phyloP scores from a whole-genome alignment of 2,113 vertebrate genomes.

The Sander lucioperca region DNA sequence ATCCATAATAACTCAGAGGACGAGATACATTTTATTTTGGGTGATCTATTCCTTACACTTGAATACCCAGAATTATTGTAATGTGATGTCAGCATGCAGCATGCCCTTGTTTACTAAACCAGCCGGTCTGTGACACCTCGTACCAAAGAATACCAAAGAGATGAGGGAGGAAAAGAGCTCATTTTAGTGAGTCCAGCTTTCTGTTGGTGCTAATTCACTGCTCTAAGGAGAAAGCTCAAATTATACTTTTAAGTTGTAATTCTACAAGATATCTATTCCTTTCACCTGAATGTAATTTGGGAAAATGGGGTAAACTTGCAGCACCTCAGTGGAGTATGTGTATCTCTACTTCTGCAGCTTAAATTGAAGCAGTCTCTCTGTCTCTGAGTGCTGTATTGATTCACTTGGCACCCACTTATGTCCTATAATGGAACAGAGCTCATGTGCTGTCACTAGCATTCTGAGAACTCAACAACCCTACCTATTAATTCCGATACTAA shows the following conservation, averaged over 20 bases:
- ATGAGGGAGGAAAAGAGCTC: constrained; percentile 17
- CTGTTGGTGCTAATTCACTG: not conserved
- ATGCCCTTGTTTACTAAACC: constrained; percentile 42
- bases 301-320: constrained; percentile 6
- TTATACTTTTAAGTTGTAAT: not conserved
- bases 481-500: constrained; percentile 13
- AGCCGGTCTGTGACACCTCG: constrained; percentile 5
- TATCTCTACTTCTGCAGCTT: constrained; percentile 25
- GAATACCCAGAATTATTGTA: constrained; percentile 50
- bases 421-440: constrained; percentile 54
- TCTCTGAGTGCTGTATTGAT: constrained; percentile 59
- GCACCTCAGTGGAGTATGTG: constrained; percentile 1
- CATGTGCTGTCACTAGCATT: constrained; percentile 38
- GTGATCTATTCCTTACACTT: constrained; percentile 25
- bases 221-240: not conserved
- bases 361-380: constrained; percentile 29
- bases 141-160: constrained; percentile 31
- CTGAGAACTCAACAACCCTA: constrained; percentile 15
- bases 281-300: constrained; percentile 18
- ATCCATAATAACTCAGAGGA: constrained; percentile 37
- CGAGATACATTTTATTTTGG: constrained; percentile 29
- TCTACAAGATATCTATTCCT: not conserved
- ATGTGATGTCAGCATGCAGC: constrained; percentile 57
- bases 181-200: constrained; percentile 15
- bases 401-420: constrained; percentile 59